Base-by-base conservation (phyloP, 2,113 vertebrate genomes). In the Sapajus apella region DNA sequence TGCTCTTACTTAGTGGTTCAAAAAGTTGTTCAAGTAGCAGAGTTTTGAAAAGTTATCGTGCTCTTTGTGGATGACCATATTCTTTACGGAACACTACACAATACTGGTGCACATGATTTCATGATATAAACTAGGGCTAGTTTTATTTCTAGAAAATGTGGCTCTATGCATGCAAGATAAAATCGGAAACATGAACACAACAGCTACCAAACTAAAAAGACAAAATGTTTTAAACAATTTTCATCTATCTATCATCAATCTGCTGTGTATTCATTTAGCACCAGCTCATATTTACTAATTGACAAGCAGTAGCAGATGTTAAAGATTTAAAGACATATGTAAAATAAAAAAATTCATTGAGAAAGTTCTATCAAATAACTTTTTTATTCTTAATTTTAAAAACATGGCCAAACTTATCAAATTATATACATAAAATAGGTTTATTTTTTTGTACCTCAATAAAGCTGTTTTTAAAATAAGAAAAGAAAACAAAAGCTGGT, bases 1-100 rank as follows among this genome's bases (percentile, higher is more conserved):
- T 97, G 90, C n/a, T 95, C 70, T 87, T 66, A 81, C 79, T 91
- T 87, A 86, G 72, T 56, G 64, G 61, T 88, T 96, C 50, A 83
- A 90, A 98, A 75, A 58, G 43, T 50, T 76, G 55, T 58, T 90
- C 32, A 95, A 85, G 91, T 66, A 94, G 64, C 45, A 86, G 66
- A 73, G 47, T 43, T 92, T 73, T 89, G 64, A 66, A 77, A 56
- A 93, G 58, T 64, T 89, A 79, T 2, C 83, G 40, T 37, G 61
- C 12, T 91, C 35, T 58, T 90, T 50, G 32, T 20, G 37, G 64
- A 82, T 58, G 35, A 58, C 21, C 17, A 35, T 12, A 66, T 82
- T 88, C 40, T 43, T 93, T 83, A 32, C 1, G 50, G 47, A 35
- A 61, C 11, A 1, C 6, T 61, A 61, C 0, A 58, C 40, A 64